Evolutionary conservation across 2,797 vertebrate genomes (phyloP).

Genomic region (Tinamus major): DNA sequence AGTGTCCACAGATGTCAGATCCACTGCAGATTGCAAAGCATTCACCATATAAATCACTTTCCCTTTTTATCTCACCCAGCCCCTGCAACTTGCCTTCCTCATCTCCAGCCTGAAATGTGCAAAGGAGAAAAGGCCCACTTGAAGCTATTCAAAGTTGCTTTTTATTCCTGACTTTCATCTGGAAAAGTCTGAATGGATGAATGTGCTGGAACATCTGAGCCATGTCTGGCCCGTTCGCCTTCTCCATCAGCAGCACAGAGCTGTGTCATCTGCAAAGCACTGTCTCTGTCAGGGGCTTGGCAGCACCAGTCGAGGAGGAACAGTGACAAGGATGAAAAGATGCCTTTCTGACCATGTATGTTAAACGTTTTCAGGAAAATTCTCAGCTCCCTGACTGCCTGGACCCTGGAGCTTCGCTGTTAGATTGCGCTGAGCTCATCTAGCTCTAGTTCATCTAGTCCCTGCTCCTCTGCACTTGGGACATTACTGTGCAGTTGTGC

Average conservation of each 20-base stretch:
- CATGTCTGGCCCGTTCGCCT: background rate
- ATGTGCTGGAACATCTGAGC: background rate
- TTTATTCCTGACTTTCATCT: background rate
- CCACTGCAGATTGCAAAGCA: slow-evolving; percentile 81
- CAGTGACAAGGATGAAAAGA: background rate
- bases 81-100: background rate
- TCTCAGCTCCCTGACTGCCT: background rate
- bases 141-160: background rate
- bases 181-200: background rate
- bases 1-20: slow-evolving; percentile 95
- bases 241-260: background rate
- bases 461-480: background rate
- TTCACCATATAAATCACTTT: background rate
- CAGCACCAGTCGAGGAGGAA: background rate
- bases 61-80: background rate
- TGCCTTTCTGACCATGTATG: background rate
- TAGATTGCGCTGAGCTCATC: background rate
- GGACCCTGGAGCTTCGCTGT: background rate
- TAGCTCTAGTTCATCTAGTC: background rate
- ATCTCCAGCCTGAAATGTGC: background rate
- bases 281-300: background rate
- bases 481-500: background rate
- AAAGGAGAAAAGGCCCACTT: background rate
- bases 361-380: background rate
- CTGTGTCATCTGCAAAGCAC: rapidly evolving